Base-by-base conservation (phyloP, 2,888 invertebrate species). In the Cephus rjabovi region DNA sequence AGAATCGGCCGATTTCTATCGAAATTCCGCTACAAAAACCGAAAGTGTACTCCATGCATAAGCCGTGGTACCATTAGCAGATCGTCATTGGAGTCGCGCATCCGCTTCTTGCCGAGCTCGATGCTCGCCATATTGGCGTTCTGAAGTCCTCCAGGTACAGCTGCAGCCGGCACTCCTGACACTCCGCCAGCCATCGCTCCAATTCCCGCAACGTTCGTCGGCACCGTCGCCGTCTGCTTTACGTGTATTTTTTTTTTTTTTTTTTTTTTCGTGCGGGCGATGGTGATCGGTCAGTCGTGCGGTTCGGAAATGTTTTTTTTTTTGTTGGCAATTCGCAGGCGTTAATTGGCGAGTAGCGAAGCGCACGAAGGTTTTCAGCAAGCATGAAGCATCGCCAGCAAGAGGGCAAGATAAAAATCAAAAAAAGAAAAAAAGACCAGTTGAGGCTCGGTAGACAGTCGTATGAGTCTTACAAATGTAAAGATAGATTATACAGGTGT, bases 71-170 rank as follows among this genome's bases (percentile, higher is more conserved):
- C 98, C 98, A 98, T 97, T 96, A 98, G 95, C 94, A 96, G 94
- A 94, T 96, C 96, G 94, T 96, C 96, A 94, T 95, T 95, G 93
- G 95, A 94, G 93, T 95, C 95, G 92, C 95, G 96, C 95, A 97
- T 96, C 94, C 98, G 97, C 95, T 98, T 98, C 96, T 97, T 97
- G 95, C 97, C 97, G 94, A 96, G 94, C 95, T 97, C 96, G 95
- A 96, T 94, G 94, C 94, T 92, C 91, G 94, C 93, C 93, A 93
- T 94, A 93, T 94, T 94, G 93, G 95, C 94, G 94, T 94, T 92
- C 92, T 93, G 93, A 93, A 94, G 93, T 93, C 93, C 92, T 93
- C 90, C 91, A 91, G 93, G 92, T 90, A 93, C 93, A 90, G 93
- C 93, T 91, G 93, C 91, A 89, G 93, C 92, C 81, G 89, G 87